Conservation (phyloP, 2,888 invertebrate species). For the Danaus chrysippus region DNA sequence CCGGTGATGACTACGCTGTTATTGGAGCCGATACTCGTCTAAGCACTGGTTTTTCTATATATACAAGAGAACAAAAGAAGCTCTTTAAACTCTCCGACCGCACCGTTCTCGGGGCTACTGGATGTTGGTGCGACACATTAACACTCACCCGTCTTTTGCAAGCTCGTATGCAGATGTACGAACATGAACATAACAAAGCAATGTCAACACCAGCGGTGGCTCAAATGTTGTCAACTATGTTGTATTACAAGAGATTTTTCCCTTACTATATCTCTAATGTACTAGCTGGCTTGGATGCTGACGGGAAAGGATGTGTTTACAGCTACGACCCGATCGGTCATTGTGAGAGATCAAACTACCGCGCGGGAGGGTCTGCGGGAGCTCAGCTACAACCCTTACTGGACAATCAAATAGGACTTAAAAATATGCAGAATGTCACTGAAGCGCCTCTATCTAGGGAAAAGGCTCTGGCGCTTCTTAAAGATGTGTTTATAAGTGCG, state of each 20-base stretch:
- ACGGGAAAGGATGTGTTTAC: constrained; percentile 96
- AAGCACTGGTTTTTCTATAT: constrained; percentile 93
- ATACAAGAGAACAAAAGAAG: constrained; percentile 93
- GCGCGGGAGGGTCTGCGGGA: constrained; percentile 95
- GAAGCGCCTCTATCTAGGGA: constrained; percentile 84
- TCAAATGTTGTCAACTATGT: constrained; percentile 96
- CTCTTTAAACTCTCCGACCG: constrained; percentile 88
- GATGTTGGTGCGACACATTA: constrained; percentile 98
- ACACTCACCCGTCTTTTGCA: constrained; percentile 91
- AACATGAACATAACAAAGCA: constrained; percentile 94
- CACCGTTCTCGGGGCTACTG: constrained; percentile 95
- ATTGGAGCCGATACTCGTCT: constrained; percentile 97
- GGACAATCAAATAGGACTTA: constrained; percentile 96
- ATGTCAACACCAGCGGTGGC: constrained; percentile 96
- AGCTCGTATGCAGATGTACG: constrained; percentile 96
- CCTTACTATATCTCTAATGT: constrained; percentile 98
- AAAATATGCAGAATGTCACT: constrained; percentile 88
- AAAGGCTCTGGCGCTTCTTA: constrained; percentile 90
- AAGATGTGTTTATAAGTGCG: constrained; percentile 98
- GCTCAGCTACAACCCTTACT: constrained; percentile 95
- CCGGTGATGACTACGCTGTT: constrained; percentile 96
- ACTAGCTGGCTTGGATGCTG: constrained; percentile 94
- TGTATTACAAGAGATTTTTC: constrained; percentile 98
- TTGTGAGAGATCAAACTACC: constrained; percentile 89
- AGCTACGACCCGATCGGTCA: constrained; percentile 99